These are phyloP conservation scores for Tetragonula clypearis DNA, from an alignment of 1,140 invertebrate genomes.

Conservation along the genomic window DNA sequence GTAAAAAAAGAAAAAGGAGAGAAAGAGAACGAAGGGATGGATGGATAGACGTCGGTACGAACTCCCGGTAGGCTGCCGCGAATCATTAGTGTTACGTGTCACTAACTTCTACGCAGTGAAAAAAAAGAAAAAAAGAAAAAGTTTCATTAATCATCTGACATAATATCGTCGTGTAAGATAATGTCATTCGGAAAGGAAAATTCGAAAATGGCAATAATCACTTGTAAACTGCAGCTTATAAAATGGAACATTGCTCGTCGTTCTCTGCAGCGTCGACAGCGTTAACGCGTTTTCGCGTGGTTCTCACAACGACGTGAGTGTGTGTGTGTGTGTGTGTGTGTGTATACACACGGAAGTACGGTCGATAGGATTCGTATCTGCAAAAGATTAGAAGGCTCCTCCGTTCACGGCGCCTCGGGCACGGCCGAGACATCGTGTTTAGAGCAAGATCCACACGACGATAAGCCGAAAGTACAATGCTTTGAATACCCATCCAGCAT, in stretches of 20 bases:
- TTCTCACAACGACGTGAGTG: background rate
- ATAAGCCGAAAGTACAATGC: slow-evolving; percentile 75
- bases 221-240: too few species aligned
- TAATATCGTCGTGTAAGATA: too few species aligned
- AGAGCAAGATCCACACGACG: slow-evolving; percentile 72
- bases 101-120: background rate
- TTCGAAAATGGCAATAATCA: too few species aligned
- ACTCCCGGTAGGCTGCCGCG: slow-evolving; percentile 51
- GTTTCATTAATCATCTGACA: too few species aligned
- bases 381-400: slow-evolving; percentile 53
- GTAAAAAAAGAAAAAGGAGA: slow-evolving; percentile 20
- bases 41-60: slow-evolving; percentile 40
- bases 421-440: slow-evolving; percentile 69
- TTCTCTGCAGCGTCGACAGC: slow-evolving; percentile 29
- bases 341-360: slow-evolving; percentile 24
- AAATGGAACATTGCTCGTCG: background rate
- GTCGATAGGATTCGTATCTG: slow-evolving; percentile 69
- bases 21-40: slow-evolving; percentile 49
- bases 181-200: too few species aligned
- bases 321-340: too few species aligned
- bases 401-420: slow-evolving; percentile 63
- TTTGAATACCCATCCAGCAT: slow-evolving; percentile 75
- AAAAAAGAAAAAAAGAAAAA: background rate
- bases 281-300: slow-evolving; percentile 40
- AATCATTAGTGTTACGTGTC: slow-evolving; percentile 67